Conservation (phyloP, 2,888 invertebrate genomes). For the Tipula vernalis region DNA sequence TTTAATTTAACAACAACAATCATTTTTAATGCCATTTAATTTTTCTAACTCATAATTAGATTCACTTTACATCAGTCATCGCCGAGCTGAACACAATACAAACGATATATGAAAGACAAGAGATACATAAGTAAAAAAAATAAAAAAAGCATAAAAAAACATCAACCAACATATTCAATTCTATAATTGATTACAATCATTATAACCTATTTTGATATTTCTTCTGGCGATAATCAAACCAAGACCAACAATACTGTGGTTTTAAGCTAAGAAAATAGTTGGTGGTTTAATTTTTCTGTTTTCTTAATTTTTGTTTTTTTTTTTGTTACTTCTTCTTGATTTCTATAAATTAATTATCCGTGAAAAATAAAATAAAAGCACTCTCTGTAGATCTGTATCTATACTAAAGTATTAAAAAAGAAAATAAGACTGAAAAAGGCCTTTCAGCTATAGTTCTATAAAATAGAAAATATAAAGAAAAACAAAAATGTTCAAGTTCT, state of each 20-base stretch:
- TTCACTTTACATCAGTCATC: neutral
- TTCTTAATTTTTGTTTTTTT: neutral
- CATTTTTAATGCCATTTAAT: neutral
- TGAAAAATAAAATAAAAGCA: neutral
- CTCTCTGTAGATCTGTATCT: neutral
- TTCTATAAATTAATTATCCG: neutral
- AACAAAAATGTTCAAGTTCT: neutral
- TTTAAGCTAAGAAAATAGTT: neutral
- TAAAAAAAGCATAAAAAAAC: neutral
- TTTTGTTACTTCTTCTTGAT: neutral
- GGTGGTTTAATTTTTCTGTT: neutral
- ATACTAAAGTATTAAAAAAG: neutral
- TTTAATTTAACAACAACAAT: neutral
- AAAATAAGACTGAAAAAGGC: neutral
- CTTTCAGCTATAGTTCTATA: neutral
- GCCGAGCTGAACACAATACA: neutral
- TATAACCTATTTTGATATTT: constrained; percentile 4
- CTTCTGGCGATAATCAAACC: constrained; percentile 4
- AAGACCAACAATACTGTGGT: neutral
- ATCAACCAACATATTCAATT: neutral
- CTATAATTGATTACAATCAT: constrained; percentile 4
- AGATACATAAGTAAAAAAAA: neutral
- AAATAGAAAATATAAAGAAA: neutral
- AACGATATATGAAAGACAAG: neutral
- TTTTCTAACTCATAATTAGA: constrained; percentile 4